These are phyloP conservation scores for Mus spretus DNA, from an alignment of 2,797 vertebrate species.

Conservation along the genomic window DNA sequence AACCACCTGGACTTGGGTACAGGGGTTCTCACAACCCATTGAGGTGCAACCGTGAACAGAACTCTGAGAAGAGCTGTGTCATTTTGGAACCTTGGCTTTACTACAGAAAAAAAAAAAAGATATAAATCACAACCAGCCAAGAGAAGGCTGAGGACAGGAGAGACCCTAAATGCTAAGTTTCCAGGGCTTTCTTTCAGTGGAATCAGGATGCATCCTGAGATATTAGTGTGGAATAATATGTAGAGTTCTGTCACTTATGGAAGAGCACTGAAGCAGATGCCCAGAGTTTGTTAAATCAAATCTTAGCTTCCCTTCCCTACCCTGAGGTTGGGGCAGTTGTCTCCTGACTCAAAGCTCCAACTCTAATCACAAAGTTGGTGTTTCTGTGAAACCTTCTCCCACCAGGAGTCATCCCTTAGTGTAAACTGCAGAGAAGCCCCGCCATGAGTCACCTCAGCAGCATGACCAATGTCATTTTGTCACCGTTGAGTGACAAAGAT, in stretches of 20 bases:
- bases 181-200: background rate
- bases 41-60: background rate
- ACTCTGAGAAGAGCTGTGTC: background rate
- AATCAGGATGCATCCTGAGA: background rate
- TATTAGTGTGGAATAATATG: fast-evolving
- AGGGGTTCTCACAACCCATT: too few relatives aligned
- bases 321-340: background rate
- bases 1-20: too few relatives aligned
- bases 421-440: background rate
- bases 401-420: background rate
- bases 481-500: background rate
- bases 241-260: background rate
- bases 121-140: background rate
- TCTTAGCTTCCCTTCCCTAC: background rate
- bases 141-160: background rate
- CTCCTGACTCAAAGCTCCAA: background rate
- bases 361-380: background rate
- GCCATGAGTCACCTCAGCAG: too few relatives aligned
- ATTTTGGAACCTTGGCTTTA: conserved; percentile 8
- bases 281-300: background rate
- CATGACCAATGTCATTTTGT: too few relatives aligned
- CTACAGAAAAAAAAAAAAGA: background rate
- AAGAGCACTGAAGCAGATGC: background rate
- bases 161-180: background rate
- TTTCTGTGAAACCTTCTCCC: background rate